Conservation (phyloP, 1,140 invertebrate species). For the Drosophila navojoa region DNA sequence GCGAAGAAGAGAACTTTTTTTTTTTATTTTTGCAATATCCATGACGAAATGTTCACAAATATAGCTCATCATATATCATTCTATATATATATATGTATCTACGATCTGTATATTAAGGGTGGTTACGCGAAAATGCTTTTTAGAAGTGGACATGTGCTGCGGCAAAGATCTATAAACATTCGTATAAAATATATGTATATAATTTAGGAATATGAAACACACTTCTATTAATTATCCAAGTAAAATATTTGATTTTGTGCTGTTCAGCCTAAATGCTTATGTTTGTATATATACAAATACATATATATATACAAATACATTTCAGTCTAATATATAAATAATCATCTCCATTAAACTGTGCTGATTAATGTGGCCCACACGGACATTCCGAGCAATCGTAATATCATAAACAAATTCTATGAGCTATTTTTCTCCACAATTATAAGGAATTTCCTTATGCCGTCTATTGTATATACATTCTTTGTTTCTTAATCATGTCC, state of each 20-base stretch:
- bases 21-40: slow-evolving; percentile 36
- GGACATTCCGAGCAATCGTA: slow-evolving; percentile 19
- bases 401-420: slow-evolving; percentile 16
- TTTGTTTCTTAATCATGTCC: slow-evolving; percentile 9
- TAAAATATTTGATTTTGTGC: no score
- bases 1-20: slow-evolving; percentile 3
- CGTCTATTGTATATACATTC: slow-evolving; percentile 9
- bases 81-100: no score
- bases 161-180: background rate
- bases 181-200: no score
- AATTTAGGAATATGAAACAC: background rate
- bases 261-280: background rate
- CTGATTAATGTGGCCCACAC: slow-evolving; percentile 24
- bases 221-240: no score
- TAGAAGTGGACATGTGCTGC: slow-evolving; percentile 1
- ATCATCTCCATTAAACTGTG: background rate
- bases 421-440: background rate
- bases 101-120: slow-evolving; percentile 3
- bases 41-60: slow-evolving; percentile 70
- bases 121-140: background rate
- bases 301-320: no score
- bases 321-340: slow-evolving; percentile 7
- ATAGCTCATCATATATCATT: slow-evolving; percentile 47
- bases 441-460: slow-evolving; percentile 13
- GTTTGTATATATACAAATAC: background rate